These are phyloP conservation scores for Brachionus asplanchnoidis DNA, from an alignment of 1,140 invertebrate species.

Conservation along the genomic window DNA sequence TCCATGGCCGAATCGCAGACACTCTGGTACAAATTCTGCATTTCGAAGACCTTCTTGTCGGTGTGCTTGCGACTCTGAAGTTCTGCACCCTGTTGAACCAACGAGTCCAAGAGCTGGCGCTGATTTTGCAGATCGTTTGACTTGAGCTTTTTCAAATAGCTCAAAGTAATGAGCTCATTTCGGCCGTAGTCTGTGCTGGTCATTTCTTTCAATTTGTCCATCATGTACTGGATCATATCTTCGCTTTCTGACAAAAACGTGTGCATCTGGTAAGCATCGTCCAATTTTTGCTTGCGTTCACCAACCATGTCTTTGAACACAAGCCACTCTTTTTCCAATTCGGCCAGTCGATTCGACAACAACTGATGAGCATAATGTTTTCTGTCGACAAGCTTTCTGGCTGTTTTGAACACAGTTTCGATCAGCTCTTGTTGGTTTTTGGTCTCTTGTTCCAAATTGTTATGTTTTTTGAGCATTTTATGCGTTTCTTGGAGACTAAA, in stretches of 20 bases:
- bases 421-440: background rate
- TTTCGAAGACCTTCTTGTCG: slow-evolving; percentile 1
- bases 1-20: background rate
- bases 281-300: background rate
- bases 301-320: background rate
- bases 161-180: background rate
- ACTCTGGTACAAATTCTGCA: background rate
- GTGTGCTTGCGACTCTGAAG: background rate
- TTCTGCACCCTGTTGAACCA: background rate
- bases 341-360: background rate
- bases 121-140: background rate
- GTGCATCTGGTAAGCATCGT: background rate
- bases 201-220: slow-evolving; percentile 11
- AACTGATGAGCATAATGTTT: slow-evolving; percentile 17
- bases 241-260: background rate
- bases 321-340: slow-evolving; percentile 13
- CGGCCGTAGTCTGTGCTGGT: slow-evolving; percentile 19
- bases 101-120: background rate
- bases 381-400: background rate
- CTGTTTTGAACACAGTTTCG: slow-evolving; percentile 9
- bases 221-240: background rate
- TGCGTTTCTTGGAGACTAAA: slow-evolving; percentile 7
- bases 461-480: slow-evolving; percentile 30
- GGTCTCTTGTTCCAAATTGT: slow-evolving; percentile 26
- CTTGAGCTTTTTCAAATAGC: background rate